phyloP scores from a whole-genome alignment of 2,888 invertebrate genomes.

The Eupithecia centaureata region DNA sequence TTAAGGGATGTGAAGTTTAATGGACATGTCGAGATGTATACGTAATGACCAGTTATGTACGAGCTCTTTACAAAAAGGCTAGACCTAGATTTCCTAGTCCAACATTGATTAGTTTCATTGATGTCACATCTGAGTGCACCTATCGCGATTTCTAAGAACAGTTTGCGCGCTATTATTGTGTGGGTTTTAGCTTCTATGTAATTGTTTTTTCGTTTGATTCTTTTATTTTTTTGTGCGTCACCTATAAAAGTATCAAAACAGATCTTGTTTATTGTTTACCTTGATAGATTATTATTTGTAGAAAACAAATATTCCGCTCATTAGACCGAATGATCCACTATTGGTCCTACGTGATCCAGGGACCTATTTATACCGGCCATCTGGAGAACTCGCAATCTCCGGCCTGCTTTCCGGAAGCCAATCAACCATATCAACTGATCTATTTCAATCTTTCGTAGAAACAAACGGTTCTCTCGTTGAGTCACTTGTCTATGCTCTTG shows the following conservation, averaged over 20 bases:
- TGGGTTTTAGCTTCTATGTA: constrained; percentile 35
- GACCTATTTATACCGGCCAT: constrained; percentile 57
- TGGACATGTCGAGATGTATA: constrained; percentile 48
- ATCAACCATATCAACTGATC: constrained; percentile 64
- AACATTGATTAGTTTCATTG: constrained; percentile 45
- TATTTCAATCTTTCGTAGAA: constrained; percentile 72
- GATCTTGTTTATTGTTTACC: background rate
- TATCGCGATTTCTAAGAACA: constrained; percentile 58
- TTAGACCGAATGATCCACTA: background rate
- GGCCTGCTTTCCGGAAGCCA: constrained; percentile 69
- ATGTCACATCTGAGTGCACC: constrained; percentile 42
- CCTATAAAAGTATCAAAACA: background rate
- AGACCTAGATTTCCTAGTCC: constrained; percentile 34
- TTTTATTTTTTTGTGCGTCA: background rate
- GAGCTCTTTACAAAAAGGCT: constrained; percentile 6
- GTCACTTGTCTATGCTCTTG: constrained; percentile 42
- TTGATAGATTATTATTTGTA: background rate
- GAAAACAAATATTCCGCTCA: background rate
- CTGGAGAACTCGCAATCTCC: constrained; percentile 60
- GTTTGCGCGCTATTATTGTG: constrained; percentile 46
- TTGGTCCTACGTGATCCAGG: constrained; percentile 10
- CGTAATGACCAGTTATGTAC: constrained; percentile 37
- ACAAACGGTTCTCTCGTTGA: constrained; percentile 52
- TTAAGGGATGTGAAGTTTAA: constrained; percentile 39
- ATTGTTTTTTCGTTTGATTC: constrained; percentile 19